phyloP scores from a whole-genome alignment of 2,888 invertebrate species.

The Taphrorychus bicolor region DNA sequence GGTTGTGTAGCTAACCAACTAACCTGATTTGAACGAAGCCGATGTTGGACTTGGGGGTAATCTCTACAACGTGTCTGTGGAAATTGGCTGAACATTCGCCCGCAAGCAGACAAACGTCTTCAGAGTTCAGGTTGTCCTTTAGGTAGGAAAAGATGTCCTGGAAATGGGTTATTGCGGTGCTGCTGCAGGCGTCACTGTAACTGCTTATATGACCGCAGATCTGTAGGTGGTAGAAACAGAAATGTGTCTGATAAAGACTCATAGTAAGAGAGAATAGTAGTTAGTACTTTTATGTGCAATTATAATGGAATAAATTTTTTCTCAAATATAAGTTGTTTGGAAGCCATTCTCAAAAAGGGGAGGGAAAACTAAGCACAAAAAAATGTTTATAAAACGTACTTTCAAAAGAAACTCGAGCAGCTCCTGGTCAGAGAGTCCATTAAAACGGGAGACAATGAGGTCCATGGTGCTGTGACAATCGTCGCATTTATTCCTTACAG shows the following conservation, averaged over 20 bases:
- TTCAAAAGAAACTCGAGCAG: conserved; percentile 64
- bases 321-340: no score
- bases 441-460: conserved; percentile 64
- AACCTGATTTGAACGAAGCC: conserved; percentile 64
- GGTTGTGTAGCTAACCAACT: conserved; percentile 42
- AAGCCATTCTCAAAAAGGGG: no score
- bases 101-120: conserved; percentile 76
- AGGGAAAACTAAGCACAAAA: neutral
- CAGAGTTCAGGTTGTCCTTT: conserved; percentile 67
- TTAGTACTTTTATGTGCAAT: conserved; percentile 27
- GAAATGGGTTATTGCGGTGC: conserved; percentile 76
- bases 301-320: no score
- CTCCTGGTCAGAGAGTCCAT: conserved; percentile 64
- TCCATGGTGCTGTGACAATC: conserved; percentile 65
- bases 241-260: no score
- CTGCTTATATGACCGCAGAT: conserved; percentile 75
- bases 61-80: conserved; percentile 70
- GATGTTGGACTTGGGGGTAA: conserved; percentile 65
- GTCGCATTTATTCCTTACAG: conserved; percentile 49
- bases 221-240: conserved; percentile 51
- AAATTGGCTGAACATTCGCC: conserved; percentile 75
- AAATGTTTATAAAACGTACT: conserved; percentile 54
- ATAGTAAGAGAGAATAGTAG: no score
- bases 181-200: conserved; percentile 81
- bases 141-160: conserved; percentile 72